Evolutionary conservation across 30 jellyfish, hydroid and myxozoan genomes (phyloP).

Genomic region (Aurelia aurita): DNA sequence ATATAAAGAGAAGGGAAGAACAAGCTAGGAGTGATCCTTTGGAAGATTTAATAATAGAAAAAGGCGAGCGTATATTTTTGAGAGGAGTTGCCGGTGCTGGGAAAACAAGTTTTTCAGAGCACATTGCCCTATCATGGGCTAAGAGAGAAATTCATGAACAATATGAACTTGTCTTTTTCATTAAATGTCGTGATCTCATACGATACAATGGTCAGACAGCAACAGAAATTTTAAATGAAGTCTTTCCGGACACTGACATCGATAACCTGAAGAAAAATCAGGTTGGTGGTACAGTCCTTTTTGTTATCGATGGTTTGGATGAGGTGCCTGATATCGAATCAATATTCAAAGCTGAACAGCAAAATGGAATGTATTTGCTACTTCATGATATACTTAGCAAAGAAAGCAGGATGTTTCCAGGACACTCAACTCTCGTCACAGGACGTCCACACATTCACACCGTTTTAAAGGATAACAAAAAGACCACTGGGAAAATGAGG

Average conservation of each 20-base stretch:
- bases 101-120: constrained; percentile 3
- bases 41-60: not conserved
- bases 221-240: not conserved
- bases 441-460: constrained; percentile 49
- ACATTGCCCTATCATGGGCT: constrained; percentile 19
- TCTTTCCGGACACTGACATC: not conserved
- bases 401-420: constrained; percentile 25
- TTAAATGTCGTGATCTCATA: constrained; percentile 22
- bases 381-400: constrained; percentile 15
- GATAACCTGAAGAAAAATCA: not conserved
- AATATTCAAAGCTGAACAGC: not conserved
- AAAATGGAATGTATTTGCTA: constrained; percentile 1
- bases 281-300: constrained; percentile 7
- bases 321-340: constrained; percentile 3
- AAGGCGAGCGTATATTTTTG: not conserved
- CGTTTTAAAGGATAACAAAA: too few species aligned
- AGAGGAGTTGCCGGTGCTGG: constrained; percentile 26
- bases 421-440: constrained; percentile 9
- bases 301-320: constrained; percentile 28
- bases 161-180: constrained; percentile 1
- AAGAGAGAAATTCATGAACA: not conserved
- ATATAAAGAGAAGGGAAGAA: not conserved
- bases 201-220: constrained; percentile 2
- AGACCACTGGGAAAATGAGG: too few species aligned
- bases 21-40: not conserved